phyloP scores from a whole-genome alignment of 2,113 vertebrate species.

The Trachemys scripta region DNA sequence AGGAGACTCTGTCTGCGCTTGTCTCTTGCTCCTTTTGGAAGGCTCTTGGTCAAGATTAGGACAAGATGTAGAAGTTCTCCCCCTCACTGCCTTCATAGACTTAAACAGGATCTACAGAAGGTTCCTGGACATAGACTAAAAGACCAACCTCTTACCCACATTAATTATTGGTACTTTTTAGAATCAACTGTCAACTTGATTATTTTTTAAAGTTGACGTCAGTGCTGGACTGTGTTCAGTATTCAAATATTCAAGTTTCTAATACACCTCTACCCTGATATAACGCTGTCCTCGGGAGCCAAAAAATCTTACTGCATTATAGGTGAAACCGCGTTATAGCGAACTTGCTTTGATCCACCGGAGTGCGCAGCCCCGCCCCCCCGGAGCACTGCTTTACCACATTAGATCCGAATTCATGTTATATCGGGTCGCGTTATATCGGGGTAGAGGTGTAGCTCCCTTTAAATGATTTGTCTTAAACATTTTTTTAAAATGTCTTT shows the following conservation, averaged over 20 bases:
- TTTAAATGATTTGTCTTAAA: background rate
- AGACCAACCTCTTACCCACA: background rate
- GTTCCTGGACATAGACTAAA: background rate
- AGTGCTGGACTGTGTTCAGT: background rate
- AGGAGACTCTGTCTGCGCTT: background rate
- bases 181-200: background rate
- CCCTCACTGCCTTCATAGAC: background rate
- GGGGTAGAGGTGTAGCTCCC: too few relatives aligned
- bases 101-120: background rate
- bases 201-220: background rate
- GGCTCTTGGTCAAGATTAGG: background rate
- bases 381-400: too few relatives aligned
- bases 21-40: background rate
- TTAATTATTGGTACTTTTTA: background rate
- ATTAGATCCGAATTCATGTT: too few relatives aligned
- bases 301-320: too few relatives aligned
- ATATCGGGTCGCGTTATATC: too few relatives aligned
- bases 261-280: too few relatives aligned
- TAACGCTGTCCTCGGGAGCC: too few relatives aligned
- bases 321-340: too few relatives aligned
- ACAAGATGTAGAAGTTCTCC: background rate
- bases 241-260: background rate
- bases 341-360: too few relatives aligned
- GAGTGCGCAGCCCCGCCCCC: too few relatives aligned
- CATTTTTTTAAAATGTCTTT: background rate